These are phyloP conservation scores for Celastrina argiolus DNA, from an alignment of 2,888 invertebrate species.

Conservation along the genomic window DNA sequence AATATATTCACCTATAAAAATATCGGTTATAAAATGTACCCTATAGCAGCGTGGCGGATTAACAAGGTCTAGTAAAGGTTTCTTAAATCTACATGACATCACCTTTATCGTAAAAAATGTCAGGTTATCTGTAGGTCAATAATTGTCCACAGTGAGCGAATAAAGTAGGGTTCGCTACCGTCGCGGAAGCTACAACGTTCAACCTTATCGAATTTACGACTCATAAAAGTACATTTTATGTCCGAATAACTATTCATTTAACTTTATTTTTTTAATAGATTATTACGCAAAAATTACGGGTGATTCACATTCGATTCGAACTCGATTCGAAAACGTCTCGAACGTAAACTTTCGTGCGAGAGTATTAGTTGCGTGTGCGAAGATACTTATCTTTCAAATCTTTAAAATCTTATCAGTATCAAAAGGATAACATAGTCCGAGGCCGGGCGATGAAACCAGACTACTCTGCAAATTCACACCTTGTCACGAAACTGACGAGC, in stretches of 20 bases:
- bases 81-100: neutral
- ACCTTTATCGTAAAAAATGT: neutral
- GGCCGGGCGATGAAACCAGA: neutral
- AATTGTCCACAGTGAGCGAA: neutral
- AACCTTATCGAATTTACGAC: slow-evolving; percentile 1
- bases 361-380: neutral
- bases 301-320: too few species aligned
- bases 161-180: neutral
- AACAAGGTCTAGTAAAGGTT: neutral
- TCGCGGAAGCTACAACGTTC: neutral
- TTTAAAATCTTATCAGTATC: neutral
- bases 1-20: too few species aligned
- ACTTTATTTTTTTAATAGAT: neutral
- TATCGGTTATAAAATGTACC: too few species aligned
- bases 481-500: slow-evolving; percentile 24
- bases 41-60: too few species aligned
- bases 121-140: neutral
- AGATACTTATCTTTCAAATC: neutral
- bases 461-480: slow-evolving; percentile 32
- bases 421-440: neutral
- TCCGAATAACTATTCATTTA: neutral
- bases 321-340: neutral
- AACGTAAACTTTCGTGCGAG: too few species aligned
- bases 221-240: slow-evolving; percentile 4
- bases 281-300: neutral